phyloP scores from a whole-genome alignment of 2,113 vertebrate species.

The Benitochromis conjunctus region DNA sequence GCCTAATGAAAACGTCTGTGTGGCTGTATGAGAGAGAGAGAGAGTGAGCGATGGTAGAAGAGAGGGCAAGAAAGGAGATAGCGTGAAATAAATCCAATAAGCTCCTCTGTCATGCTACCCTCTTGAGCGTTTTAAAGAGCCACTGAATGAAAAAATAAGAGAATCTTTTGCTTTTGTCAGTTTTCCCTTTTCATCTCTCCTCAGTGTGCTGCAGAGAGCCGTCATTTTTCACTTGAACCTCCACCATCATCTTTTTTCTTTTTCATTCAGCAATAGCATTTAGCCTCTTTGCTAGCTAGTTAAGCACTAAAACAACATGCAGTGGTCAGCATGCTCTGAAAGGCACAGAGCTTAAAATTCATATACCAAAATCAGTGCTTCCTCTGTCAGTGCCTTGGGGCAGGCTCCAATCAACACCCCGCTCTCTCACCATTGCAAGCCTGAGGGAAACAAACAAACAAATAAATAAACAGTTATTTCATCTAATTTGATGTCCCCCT shows the following conservation, averaged over 20 bases:
- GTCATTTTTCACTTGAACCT: background rate
- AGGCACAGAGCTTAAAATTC: background rate
- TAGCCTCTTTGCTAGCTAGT: background rate
- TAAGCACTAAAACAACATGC: background rate
- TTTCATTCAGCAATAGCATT: background rate
- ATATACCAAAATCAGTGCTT: background rate
- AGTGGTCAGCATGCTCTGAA: background rate
- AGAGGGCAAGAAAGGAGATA: conserved; percentile 27
- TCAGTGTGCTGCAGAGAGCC: conserved; percentile 26
- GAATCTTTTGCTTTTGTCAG: conserved; percentile 31
- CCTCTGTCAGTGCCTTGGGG: background rate
- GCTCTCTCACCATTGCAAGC: background rate
- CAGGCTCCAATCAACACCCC: background rate
- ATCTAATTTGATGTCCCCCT: background rate
- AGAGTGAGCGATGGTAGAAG: background rate
- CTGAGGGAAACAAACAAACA: background rate
- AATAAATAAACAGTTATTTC: background rate
- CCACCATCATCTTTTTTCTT: background rate
- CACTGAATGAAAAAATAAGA: conserved; percentile 62
- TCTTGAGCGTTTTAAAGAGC: conserved; percentile 61
- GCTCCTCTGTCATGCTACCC: conserved; percentile 61
- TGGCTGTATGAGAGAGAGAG: conserved; percentile 1
- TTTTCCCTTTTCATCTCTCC: conserved; percentile 9
- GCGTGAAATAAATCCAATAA: conserved; percentile 67
- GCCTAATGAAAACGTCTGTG: conserved; percentile 52